phyloP scores from a whole-genome alignment of 2,113 vertebrate species.

The Epinephelus lanceolatus region DNA sequence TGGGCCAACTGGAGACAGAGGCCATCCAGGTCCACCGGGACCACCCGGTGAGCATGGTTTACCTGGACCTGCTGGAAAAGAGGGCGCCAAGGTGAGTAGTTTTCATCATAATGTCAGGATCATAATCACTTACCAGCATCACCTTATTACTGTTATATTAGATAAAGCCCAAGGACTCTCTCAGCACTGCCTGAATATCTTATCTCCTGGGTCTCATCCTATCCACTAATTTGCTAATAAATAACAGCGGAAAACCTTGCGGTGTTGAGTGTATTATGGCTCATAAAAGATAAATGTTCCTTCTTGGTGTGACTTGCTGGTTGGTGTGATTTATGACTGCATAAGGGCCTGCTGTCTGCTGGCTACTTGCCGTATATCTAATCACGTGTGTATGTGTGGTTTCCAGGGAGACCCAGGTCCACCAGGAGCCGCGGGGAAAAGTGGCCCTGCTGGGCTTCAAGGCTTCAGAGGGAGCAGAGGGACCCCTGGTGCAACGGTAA shows the following conservation, averaged over 20 bases:
- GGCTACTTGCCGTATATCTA: conserved; percentile 44
- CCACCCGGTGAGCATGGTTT: conserved; percentile 94
- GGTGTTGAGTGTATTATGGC: conserved; percentile 58
- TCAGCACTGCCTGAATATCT: conserved; percentile 51
- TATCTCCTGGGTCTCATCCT: conserved; percentile 59
- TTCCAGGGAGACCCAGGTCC: conserved; percentile 91
- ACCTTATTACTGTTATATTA: conserved; percentile 50
- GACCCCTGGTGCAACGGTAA: conserved; percentile 86
- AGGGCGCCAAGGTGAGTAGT: conserved; percentile 90
- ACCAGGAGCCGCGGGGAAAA: conserved; percentile 86
- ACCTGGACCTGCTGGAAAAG: conserved; percentile 90
- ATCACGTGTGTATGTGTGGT: conserved; percentile 58
- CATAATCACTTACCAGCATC: conserved; percentile 44
- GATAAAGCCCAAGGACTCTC: conserved; percentile 54
- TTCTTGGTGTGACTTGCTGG: conserved; percentile 54
- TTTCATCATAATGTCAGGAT: conserved; percentile 40
- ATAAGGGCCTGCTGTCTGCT: conserved; percentile 60
- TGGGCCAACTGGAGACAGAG: conserved; percentile 91
- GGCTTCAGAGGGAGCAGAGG: conserved; percentile 90
- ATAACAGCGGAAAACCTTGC: conserved; percentile 60
- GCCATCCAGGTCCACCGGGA: conserved; percentile 92
- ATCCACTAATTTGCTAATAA: conserved; percentile 67
- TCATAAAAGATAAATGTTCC: conserved; percentile 74
- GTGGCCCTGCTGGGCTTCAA: conserved; percentile 87
- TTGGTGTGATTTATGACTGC: conserved; percentile 67